Percentiles rank a stretch among this genome's conserved stretches.
phyloP scores from a whole-genome alignment of 1,140 invertebrate species.

The Rhizoglyphus robini region DNA sequence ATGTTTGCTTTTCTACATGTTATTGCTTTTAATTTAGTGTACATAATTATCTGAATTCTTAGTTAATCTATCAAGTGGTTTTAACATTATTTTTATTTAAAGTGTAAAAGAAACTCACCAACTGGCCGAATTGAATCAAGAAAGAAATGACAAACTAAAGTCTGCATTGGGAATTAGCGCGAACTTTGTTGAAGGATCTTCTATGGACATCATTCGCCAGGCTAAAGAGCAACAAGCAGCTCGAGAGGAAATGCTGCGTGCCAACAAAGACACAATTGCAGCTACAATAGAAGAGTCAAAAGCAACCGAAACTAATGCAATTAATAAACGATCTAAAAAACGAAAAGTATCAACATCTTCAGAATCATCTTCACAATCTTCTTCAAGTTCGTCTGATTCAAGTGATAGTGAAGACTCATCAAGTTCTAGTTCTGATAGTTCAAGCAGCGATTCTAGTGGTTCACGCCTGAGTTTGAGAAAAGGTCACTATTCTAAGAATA shows the following conservation, averaged over 20 bases:
- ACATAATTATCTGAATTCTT: too few species aligned
- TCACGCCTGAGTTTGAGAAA: not conserved
- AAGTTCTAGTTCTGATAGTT: not conserved
- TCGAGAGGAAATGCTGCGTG: conserved; percentile 34
- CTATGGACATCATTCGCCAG: conserved; percentile 69
- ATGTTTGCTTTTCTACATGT: not conserved
- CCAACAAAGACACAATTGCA: conserved; percentile 2
- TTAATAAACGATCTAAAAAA: not conserved
- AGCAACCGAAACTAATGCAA: not conserved
- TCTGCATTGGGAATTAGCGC: conserved; percentile 89
- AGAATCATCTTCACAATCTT: not conserved
- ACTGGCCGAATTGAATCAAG: conserved; percentile 85
- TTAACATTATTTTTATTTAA: not conserved
- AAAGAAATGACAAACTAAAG: conserved; percentile 79
- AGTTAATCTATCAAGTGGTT: not conserved
- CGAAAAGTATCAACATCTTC: conserved; percentile 14
- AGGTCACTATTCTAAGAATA: not conserved
- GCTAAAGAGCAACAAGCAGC: conserved; percentile 57
- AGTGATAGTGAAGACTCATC: not conserved
- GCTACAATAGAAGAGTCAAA: not conserved
- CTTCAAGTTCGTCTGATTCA: conserved; percentile 1
- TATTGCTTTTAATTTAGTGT: not conserved
- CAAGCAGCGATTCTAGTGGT: not conserved
- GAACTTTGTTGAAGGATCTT: conserved; percentile 82
- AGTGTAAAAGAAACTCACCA: conserved; percentile 89